phyloP scores from a whole-genome alignment of 2,888 invertebrate genomes.

The Calephelis perditalis region DNA sequence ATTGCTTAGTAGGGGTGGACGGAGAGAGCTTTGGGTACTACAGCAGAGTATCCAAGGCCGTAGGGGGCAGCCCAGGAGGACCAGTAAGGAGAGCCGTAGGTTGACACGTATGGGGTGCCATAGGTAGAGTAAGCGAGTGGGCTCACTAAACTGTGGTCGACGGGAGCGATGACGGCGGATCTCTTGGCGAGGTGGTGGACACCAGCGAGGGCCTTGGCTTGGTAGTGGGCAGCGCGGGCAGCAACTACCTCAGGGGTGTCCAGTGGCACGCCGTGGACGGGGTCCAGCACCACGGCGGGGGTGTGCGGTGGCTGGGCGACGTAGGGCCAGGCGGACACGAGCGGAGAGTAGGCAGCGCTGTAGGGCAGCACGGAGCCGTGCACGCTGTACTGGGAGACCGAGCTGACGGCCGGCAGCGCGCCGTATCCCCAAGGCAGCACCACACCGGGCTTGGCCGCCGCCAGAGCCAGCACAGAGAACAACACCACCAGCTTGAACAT shows the following conservation, averaged over 20 bases:
- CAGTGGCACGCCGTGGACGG: constrained; percentile 64
- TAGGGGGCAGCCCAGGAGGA: constrained; percentile 19
- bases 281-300: constrained; percentile 63
- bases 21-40: constrained; percentile 49
- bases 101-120: constrained; percentile 31
- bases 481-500: constrained; percentile 79
- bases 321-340: constrained; percentile 31
- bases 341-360: constrained; percentile 36
- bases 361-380: constrained; percentile 44
- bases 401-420: constrained; percentile 38
- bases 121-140: constrained; percentile 36
- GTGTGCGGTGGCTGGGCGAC: constrained; percentile 56
- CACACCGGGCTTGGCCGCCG: constrained; percentile 69
- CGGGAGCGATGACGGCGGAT: constrained; percentile 50
- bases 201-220: constrained; percentile 61
- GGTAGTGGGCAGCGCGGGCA: constrained; percentile 65
- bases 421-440: constrained; percentile 48
- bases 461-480: constrained; percentile 78
- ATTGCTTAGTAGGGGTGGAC: constrained; percentile 53
- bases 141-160: constrained; percentile 34
- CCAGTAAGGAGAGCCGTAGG: constrained; percentile 23
- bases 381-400: constrained; percentile 44
- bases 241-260: constrained; percentile 72
- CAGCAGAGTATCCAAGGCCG: constrained; percentile 36
- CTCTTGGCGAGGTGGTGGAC: constrained; percentile 61